Conservation (phyloP, 2,888 invertebrate species). For the Acronicta alni region DNA sequence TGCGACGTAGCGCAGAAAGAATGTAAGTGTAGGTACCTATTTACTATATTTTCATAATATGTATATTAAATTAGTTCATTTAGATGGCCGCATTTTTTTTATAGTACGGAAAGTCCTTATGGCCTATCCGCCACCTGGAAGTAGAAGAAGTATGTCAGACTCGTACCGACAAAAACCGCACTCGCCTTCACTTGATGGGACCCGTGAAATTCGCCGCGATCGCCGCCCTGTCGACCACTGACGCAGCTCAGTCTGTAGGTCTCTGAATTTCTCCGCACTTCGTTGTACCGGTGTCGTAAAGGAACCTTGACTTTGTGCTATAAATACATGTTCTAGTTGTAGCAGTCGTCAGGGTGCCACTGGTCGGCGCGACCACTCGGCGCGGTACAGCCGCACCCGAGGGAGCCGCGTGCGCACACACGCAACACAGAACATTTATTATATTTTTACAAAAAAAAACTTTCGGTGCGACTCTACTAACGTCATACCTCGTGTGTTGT, state of each 20-base stretch:
- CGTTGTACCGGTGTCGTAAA: neutral
- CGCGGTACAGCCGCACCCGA: neutral
- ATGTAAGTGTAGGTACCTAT: no score
- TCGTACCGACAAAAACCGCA: no score
- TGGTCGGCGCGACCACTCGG: neutral
- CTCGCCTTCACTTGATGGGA: no score
- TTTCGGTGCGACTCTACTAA: neutral
- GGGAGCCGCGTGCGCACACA: neutral
- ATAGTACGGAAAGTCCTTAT: no score
- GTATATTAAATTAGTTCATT: no score
- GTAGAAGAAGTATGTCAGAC: no score
- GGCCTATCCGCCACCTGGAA: no score
- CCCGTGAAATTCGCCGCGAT: no score
- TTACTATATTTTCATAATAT: no score
- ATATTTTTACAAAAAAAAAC: neutral
- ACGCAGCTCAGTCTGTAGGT: neutral
- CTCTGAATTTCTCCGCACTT: neutral
- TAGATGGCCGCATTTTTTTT: no score
- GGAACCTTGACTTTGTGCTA: slow-evolving; percentile 6
- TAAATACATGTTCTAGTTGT: slow-evolving; percentile 3
- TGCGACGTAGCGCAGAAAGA: no score
- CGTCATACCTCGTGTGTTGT: neutral
- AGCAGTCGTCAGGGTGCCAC: neutral
- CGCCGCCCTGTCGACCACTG: no score
- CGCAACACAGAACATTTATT: neutral